These are phyloP conservation scores for Antheraea yamamai DNA, from an alignment of 2,888 invertebrate genomes.

Conservation along the genomic window DNA sequence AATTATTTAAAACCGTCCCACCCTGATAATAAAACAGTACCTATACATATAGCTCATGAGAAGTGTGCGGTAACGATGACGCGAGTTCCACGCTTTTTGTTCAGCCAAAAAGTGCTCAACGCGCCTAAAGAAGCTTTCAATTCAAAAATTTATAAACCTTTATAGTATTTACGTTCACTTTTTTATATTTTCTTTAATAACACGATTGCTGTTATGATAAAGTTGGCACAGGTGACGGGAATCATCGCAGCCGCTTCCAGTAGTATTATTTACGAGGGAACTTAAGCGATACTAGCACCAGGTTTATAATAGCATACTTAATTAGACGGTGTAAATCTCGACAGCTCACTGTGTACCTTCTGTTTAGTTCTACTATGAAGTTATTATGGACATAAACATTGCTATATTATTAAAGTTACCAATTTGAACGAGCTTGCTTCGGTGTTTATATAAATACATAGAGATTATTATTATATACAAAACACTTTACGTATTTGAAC, in stretches of 20 bases:
- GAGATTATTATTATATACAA: not conserved
- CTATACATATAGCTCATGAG: no score
- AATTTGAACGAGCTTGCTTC: not conserved
- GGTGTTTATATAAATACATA: not conserved
- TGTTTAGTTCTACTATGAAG: not conserved
- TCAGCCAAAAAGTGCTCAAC: no score
- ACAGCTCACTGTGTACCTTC: slow-evolving; percentile 1
- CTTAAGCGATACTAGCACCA: slow-evolving; percentile 37
- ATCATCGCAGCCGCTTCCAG: slow-evolving; percentile 40
- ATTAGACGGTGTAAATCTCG: slow-evolving; percentile 12
- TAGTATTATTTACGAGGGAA: slow-evolving; percentile 53
- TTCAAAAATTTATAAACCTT: not conserved
- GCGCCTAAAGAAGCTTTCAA: not conserved
- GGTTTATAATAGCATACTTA: slow-evolving; percentile 12
- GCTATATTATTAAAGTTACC: slow-evolving; percentile 24
- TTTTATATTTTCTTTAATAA: slow-evolving; percentile 4
- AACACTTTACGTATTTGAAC: not conserved
- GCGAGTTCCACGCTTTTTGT: no score
- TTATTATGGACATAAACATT: not conserved
- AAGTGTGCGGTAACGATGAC: no score
- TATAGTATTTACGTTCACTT: not conserved
- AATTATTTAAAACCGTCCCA: no score
- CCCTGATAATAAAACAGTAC: no score
- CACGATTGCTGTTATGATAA: slow-evolving; percentile 31
- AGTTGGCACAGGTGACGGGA: slow-evolving; percentile 46